Conservation (phyloP, 2,797 vertebrate genomes). For the Merluccius polli region DNA sequence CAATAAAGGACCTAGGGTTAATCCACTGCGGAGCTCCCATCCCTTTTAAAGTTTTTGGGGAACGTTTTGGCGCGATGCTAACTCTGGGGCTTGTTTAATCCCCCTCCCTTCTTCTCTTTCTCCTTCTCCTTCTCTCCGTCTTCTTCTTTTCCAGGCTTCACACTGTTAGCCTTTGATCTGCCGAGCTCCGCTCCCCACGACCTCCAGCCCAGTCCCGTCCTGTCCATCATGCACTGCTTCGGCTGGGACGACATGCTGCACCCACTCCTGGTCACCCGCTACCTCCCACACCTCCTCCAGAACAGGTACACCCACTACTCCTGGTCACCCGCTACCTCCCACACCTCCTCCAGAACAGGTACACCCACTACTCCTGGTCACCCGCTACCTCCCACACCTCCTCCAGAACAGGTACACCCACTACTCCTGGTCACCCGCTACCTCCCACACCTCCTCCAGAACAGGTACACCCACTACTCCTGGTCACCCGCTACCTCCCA, state of each 20-base stretch:
- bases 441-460: slow-evolving; percentile 88
- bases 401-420: slow-evolving; percentile 83
- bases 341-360: slow-evolving; percentile 91
- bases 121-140: neutral
- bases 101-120: neutral
- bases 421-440: slow-evolving; percentile 78
- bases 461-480: slow-evolving; percentile 68
- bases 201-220: slow-evolving; percentile 86
- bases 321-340: slow-evolving; percentile 86
- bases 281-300: slow-evolving; percentile 87
- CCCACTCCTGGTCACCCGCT: slow-evolving; percentile 86
- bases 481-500: too few relatives aligned
- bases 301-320: slow-evolving; percentile 72
- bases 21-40: neutral
- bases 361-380: slow-evolving; percentile 54
- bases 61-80: neutral
- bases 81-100: neutral
- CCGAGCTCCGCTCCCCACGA: slow-evolving; percentile 85
- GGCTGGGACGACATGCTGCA: slow-evolving; percentile 96
- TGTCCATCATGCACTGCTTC: slow-evolving; percentile 87
- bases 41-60: neutral
- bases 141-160: slow-evolving; percentile 78
- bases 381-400: slow-evolving; percentile 88
- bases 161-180: slow-evolving; percentile 86
- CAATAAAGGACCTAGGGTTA: neutral